Base-by-base conservation (phyloP, 2,888 invertebrate genomes). In the Epirrita christyi region DNA sequence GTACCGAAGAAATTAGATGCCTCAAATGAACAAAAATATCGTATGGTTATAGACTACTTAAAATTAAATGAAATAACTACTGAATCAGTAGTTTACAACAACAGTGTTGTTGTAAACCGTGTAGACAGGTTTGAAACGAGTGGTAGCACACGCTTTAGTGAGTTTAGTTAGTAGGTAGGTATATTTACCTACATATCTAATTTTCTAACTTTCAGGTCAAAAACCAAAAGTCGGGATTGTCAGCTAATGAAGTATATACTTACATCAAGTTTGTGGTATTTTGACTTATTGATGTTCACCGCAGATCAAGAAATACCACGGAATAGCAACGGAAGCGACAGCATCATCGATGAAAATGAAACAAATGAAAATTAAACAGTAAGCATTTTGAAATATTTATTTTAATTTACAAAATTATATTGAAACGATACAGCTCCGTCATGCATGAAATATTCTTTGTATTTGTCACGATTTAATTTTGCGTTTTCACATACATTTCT, bases 231-330 rank as follows among this genome's bases (percentile, higher is more conserved):
- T 43, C 43, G 36, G 50, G 50, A 41, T 41, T 34, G 14, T 40
- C 41, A 13, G 34, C 50, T 42, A 42, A 49, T 14, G 48, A 49
- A 21, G 34, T 27, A n/a, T 49, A 49, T 27, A 32, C n/a, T n/a
- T n/a, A n/a, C 13, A 13, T 41, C 50, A 11, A 50, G 32, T 15
- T 50, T 50, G 15, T 50, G 50, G 42, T 50, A 50, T 50, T 50
- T 32, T 41, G 50, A 50, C 42, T 37, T 50, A 7, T 50, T 50
- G 38, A 40, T 50, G 29, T 50, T 50, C 38, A 50, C 50, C 14
- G 38, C 37, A 14, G 52, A 52, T 52, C 52, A 52, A 52, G 52
- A 52, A 52, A 52, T 29, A 29, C 52, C 52, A 45, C 44, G 45
- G 34, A 40, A 52, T 45, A 52, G 52, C 27, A 45, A 14, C 36